phyloP scores from a whole-genome alignment of 2,797 vertebrate genomes.

The Cryptoblepharus egeriae region DNA sequence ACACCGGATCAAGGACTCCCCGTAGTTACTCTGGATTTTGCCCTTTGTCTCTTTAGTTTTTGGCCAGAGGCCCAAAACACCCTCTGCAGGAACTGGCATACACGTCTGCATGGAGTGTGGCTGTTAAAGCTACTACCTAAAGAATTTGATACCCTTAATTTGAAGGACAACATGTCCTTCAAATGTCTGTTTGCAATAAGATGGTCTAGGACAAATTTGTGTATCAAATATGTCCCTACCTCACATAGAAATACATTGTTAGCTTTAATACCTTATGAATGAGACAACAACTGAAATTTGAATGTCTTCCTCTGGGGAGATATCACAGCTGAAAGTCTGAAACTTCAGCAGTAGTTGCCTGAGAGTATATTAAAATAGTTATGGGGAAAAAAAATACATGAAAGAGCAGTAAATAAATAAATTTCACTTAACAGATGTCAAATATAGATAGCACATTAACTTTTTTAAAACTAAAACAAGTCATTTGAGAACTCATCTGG shows the following conservation, averaged over 20 bases:
- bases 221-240: neutral
- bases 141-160: neutral
- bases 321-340: neutral
- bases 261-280: neutral
- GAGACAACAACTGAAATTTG: neutral
- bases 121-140: no score
- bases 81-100: no score
- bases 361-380: neutral
- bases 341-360: neutral
- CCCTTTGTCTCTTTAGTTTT: no score
- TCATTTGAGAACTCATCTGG: slow-evolving; percentile 9
- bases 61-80: no score
- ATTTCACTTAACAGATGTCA: neutral
- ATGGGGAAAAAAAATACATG: neutral
- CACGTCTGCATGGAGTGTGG: no score
- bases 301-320: neutral
- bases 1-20: no score
- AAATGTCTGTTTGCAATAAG: neutral
- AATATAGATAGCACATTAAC: neutral
- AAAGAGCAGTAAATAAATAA: neutral
- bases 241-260: neutral
- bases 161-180: neutral
- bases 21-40: no score
- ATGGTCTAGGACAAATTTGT: neutral
- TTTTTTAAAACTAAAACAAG: neutral